phyloP scores from a whole-genome alignment of 2,113 vertebrate genomes.

The Ptilorrhoa leucosticta region DNA sequence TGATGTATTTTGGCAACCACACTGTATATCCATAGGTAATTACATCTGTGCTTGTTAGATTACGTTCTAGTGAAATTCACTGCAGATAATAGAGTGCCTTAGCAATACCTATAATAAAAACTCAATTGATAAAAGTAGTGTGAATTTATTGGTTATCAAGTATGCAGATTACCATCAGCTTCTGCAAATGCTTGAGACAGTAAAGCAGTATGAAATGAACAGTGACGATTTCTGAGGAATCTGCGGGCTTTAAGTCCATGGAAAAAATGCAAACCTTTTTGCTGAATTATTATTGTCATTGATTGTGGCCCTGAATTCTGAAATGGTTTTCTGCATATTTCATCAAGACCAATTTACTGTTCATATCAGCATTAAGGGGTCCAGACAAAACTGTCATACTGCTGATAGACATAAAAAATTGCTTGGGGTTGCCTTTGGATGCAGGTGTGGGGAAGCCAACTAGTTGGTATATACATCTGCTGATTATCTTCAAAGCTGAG shows the following conservation, averaged over 20 bases:
- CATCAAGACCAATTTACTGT: not conserved
- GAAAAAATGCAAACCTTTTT: not conserved
- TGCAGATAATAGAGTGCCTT: not conserved
- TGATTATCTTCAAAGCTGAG: slow-evolving; percentile 3
- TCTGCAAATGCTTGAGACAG: slow-evolving; percentile 32
- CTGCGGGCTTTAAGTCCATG: not conserved
- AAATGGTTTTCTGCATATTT: slow-evolving; percentile 30
- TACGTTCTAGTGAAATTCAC: not conserved
- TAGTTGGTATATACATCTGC: slow-evolving; percentile 17
- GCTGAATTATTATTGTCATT: not conserved
- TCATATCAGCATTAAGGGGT: not conserved
- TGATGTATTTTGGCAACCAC: slow-evolving; percentile 60
- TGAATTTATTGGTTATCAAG: slow-evolving; percentile 10
- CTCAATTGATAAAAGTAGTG: not conserved
- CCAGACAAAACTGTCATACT: not conserved
- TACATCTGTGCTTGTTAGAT: not conserved
- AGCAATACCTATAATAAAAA: not conserved
- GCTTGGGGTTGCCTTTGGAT: slow-evolving; percentile 40
- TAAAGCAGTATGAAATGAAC: not conserved
- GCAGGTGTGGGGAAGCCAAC: slow-evolving; percentile 48
- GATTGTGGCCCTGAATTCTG: not conserved
- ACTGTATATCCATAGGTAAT: slow-evolving; percentile 66
- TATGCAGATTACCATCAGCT: slow-evolving; percentile 13
- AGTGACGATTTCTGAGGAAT: not conserved
- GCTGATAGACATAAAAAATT: not conserved